Evolutionary conservation across 2,888 invertebrate genomes (phyloP).

Genomic region (Scaeva pyrastri): DNA sequence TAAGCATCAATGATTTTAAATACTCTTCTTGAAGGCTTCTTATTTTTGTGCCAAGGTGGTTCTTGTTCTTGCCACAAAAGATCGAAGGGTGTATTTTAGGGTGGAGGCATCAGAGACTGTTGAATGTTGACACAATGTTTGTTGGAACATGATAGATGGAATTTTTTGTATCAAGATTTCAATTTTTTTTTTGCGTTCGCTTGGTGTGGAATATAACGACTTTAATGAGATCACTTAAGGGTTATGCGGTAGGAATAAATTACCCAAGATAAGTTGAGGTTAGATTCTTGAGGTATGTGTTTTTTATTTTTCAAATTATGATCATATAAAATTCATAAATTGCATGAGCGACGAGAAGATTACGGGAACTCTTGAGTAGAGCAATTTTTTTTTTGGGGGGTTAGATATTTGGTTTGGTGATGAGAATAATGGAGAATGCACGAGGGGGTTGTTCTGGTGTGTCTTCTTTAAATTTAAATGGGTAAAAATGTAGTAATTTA

Average conservation of each 20-base stretch:
- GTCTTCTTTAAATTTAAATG: too few relatives aligned
- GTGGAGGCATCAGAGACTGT: not conserved
- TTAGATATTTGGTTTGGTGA: too few relatives aligned
- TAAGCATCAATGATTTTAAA: constrained; percentile 37
- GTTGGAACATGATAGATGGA: not conserved
- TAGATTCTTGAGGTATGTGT: constrained; percentile 1
- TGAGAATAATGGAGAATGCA: too few relatives aligned
- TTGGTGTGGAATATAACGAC: constrained; percentile 17
- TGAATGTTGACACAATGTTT: constrained; percentile 30
- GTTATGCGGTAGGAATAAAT: constrained; percentile 8
- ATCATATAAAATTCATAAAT: constrained; percentile 1
- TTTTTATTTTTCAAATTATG: constrained; percentile 4
- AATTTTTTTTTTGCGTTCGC: not conserved
- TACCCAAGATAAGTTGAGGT: constrained; percentile 21
- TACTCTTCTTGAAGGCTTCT: constrained; percentile 18
- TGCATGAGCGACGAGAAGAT: too few relatives aligned
- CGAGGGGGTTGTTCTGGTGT: too few relatives aligned
- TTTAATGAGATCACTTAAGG: constrained; percentile 25
- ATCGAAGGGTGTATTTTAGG: not conserved
- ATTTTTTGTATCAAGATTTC: not conserved
- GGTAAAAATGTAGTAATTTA: too few relatives aligned
- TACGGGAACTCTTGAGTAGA: too few relatives aligned
- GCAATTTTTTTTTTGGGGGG: too few relatives aligned
- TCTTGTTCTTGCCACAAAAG: not conserved
- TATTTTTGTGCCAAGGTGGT: not conserved